phyloP scores from a whole-genome alignment of 1,140 invertebrate genomes.

The Nasonia vitripennis region DNA sequence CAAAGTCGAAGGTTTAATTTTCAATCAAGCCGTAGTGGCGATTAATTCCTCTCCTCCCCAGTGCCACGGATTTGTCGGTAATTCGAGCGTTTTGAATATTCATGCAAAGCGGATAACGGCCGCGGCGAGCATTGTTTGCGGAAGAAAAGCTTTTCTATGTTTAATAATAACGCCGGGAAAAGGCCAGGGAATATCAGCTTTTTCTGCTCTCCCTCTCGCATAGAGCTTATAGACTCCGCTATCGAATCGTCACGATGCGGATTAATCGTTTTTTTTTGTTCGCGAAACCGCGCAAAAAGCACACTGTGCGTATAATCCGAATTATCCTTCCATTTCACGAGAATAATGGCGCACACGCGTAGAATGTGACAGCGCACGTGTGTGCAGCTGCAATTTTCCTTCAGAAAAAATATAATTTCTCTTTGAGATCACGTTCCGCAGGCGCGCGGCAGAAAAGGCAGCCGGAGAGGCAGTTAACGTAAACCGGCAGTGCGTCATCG shows the following conservation, averaged over 20 bases:
- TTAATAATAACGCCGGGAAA: neutral
- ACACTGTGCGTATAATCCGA: no score
- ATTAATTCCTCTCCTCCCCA: neutral
- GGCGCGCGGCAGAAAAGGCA: neutral
- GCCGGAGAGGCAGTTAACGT: neutral
- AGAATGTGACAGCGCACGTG: no score
- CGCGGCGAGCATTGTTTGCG: neutral
- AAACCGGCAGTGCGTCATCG: slow-evolving; percentile 19
- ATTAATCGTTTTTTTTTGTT: no score
- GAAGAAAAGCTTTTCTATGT: neutral
- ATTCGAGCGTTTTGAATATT: slow-evolving; percentile 19
- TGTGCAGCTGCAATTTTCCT: neutral
- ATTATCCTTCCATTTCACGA: no score
- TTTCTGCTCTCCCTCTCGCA: no score
- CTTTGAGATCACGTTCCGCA: slow-evolving; percentile 1
- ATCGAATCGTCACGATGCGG: no score
- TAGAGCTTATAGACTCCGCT: no score
- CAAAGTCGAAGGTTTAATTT: slow-evolving; percentile 5
- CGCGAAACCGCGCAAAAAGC: no score
- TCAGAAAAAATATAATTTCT: neutral
- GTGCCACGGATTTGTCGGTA: slow-evolving; percentile 3
- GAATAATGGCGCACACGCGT: no score
- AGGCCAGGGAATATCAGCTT: no score
- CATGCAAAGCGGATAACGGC: neutral
- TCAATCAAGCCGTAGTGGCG: slow-evolving; percentile 6